These are phyloP conservation scores for Rostratula benghalensis DNA, from an alignment of 2,113 vertebrate genomes.

Conservation along the genomic window DNA sequence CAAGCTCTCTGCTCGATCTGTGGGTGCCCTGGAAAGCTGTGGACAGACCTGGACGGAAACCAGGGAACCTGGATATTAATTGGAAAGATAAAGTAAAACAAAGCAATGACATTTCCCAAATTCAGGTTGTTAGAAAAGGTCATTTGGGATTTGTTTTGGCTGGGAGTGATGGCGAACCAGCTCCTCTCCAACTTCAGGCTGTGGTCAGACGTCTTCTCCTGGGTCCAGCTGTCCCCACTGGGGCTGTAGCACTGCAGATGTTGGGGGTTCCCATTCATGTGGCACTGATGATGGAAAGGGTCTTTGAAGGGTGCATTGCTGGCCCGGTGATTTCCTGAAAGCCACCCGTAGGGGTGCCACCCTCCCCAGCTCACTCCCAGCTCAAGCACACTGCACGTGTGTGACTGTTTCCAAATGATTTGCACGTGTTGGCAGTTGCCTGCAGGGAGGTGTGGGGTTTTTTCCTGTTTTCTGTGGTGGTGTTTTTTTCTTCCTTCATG, in stretches of 20 bases:
- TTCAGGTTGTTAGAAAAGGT: not conserved
- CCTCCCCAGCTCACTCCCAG: not conserved
- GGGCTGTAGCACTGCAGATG: not conserved
- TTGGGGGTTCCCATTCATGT: not conserved
- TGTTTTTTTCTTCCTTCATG: not conserved
- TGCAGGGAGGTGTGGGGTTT: not conserved
- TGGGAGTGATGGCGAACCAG: not conserved
- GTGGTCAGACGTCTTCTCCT: not conserved
- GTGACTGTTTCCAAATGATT: not conserved
- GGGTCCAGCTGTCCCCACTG: not conserved
- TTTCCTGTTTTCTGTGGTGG: not conserved
- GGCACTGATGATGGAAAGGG: not conserved
- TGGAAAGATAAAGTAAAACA: not conserved
- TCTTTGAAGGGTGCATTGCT: not conserved
- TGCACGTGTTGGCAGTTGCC: not conserved
- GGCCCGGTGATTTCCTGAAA: fast-evolving
- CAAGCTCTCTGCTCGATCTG: fast-evolving
- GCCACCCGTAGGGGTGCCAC: not conserved
- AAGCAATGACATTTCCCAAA: not conserved
- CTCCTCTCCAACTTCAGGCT: not conserved
- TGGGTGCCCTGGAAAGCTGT: not conserved
- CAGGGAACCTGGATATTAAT: not conserved
- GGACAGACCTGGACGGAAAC: not conserved
- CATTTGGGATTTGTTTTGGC: not conserved
- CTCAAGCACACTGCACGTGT: fast-evolving